These are phyloP conservation scores for Lagria hirta DNA, from an alignment of 2,888 invertebrate genomes.

Conservation along the genomic window DNA sequence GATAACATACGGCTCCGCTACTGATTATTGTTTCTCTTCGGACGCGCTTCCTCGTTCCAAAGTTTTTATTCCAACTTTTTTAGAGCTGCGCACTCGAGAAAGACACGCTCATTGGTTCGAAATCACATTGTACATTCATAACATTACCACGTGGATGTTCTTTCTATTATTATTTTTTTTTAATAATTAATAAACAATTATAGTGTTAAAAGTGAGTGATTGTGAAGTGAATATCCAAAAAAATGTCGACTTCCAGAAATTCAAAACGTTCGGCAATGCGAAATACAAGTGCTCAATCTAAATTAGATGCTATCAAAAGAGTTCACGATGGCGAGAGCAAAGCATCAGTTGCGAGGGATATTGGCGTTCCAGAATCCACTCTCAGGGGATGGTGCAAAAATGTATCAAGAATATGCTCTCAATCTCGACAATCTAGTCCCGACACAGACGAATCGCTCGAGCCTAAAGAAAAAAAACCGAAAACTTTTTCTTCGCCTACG, in stretches of 20 bases:
- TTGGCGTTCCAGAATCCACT: slow-evolving; percentile 84
- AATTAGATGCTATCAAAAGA: slow-evolving; percentile 78
- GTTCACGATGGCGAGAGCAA: slow-evolving; percentile 85
- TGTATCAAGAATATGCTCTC: slow-evolving; percentile 73
- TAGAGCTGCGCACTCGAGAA: slow-evolving; percentile 45
- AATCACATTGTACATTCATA: slow-evolving; percentile 33
- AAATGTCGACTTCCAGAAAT: slow-evolving; percentile 70
- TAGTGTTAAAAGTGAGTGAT: background rate
- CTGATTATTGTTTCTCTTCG: too few species aligned
- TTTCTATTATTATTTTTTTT: too few species aligned
- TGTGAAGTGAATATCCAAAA: slow-evolving; percentile 14
- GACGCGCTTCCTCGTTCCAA: too few species aligned
- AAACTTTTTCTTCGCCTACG: slow-evolving; percentile 41
- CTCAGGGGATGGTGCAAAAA: slow-evolving; percentile 87
- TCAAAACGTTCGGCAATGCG: slow-evolving; percentile 79
- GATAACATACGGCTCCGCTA: slow-evolving; percentile 9
- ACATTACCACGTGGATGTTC: slow-evolving; percentile 45
- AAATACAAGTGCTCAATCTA: slow-evolving; percentile 74
- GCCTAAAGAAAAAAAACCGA: slow-evolving; percentile 36
- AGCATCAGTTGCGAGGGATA: slow-evolving; percentile 81
- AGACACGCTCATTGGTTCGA: slow-evolving; percentile 22
- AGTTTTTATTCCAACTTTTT: slow-evolving; percentile 46
- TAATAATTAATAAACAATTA: too few species aligned
- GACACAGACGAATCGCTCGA: slow-evolving; percentile 64
- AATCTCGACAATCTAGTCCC: slow-evolving; percentile 70